phyloP scores from a whole-genome alignment of 2,888 invertebrate genomes.

The Drosophila kuntzei region DNA sequence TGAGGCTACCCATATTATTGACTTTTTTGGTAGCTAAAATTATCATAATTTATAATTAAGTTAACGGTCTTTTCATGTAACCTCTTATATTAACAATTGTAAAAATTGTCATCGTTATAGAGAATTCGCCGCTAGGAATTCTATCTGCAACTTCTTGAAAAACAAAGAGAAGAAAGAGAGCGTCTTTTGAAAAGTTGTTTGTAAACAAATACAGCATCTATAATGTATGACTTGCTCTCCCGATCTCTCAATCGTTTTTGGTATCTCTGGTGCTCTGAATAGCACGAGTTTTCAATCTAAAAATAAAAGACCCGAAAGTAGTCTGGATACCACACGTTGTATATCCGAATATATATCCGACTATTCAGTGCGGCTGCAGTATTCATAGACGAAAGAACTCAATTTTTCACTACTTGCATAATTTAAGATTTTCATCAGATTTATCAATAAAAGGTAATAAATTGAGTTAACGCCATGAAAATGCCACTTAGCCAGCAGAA shows the following conservation, averaged over 20 bases:
- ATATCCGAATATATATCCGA: conserved; percentile 42
- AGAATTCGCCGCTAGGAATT: background rate
- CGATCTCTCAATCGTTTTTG: background rate
- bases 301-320: conserved; percentile 62
- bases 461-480: conserved; percentile 46
- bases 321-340: conserved; percentile 68
- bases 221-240: background rate
- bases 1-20: conserved; percentile 31
- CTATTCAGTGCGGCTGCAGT: conserved; percentile 66
- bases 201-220: conserved; percentile 20
- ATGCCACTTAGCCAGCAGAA: conserved; percentile 79
- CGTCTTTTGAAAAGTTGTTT: conserved; percentile 9
- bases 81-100: conserved; percentile 29
- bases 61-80: conserved; percentile 42
- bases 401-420: conserved; percentile 67
- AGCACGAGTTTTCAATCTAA: conserved; percentile 57
- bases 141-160: background rate
- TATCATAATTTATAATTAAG: conserved; percentile 30
- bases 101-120: background rate
- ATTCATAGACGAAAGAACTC: conserved; percentile 42
- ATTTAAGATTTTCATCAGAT: conserved; percentile 30
- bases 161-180: conserved; percentile 3
- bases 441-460: conserved; percentile 9
- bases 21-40: conserved; percentile 34
- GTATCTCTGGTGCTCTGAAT: conserved; percentile 25